A percentile compares a stretch with the other conserved stretches of the same genome.
Evolutionary conservation across 2,888 invertebrate genomes (phyloP).

Genomic region (Mechanitis messenoides): DNA sequence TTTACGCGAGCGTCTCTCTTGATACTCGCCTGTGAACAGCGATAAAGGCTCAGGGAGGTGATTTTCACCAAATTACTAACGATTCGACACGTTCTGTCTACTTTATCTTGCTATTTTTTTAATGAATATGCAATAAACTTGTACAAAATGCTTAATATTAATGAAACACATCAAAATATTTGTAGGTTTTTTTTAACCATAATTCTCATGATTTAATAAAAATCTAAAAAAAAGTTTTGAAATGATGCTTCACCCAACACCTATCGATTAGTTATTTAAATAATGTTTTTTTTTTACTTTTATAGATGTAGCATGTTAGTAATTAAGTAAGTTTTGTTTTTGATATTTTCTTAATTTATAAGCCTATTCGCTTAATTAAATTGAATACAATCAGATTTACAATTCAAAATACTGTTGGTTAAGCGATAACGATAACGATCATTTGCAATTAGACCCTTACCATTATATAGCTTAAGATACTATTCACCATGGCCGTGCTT

Average conservation of each 20-base stretch:
- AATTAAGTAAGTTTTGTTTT: background rate
- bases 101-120: no score
- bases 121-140: no score
- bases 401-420: conserved; percentile 15
- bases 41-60: conserved; percentile 16
- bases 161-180: no score
- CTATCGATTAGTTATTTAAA: no score
- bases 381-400: conserved; percentile 17
- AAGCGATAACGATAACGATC: conserved; percentile 21
- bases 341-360: background rate
- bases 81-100: conserved; percentile 5
- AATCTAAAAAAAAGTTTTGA: no score
- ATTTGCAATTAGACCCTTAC: conserved; percentile 20
- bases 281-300: no score
- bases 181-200: no score
- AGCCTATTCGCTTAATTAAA: conserved; percentile 10
- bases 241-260: no score
- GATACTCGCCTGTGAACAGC: conserved; percentile 15
- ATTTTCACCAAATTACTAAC: conserved; percentile 17
- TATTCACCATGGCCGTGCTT: conserved; percentile 13
- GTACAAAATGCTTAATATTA: background rate
- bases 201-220: no score
- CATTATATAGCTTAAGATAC: conserved; percentile 12
- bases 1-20: conserved; percentile 24
- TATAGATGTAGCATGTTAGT: background rate